A percentile compares a stretch with the other conserved stretches of the same genome.
Evolutionary conservation across 2,797 vertebrate genomes (phyloP).

Genomic region (Tragopan temminckii): DNA sequence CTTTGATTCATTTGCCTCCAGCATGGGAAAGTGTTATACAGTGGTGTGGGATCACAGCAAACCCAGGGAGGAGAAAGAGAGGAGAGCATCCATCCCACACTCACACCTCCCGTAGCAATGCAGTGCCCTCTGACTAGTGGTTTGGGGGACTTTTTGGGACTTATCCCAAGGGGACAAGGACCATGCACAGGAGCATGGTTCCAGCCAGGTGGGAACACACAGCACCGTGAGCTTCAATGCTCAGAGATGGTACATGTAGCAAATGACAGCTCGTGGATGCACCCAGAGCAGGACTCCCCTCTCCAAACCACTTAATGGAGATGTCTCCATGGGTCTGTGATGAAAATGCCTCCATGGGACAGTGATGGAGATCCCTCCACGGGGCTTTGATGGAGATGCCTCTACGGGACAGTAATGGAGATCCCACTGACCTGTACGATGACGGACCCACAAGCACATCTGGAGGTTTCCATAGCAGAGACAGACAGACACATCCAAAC

Average conservation of each 20-base stretch:
- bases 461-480: background rate
- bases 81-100: background rate
- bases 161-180: too few relatives aligned
- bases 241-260: background rate
- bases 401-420: too few relatives aligned
- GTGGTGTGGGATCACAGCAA: background rate
- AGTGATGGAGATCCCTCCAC: too few relatives aligned
- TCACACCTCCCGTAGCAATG: background rate
- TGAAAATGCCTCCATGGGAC: too few relatives aligned
- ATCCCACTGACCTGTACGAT: background rate
- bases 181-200: background rate
- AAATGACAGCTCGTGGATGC: background rate
- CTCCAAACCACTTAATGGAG: accelerated
- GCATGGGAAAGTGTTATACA: background rate
- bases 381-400: too few relatives aligned
- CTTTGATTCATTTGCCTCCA: background rate
- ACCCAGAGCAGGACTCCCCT: accelerated
- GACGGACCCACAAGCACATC: background rate
- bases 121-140: background rate
- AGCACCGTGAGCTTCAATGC: accelerated
- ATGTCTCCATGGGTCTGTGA: too few relatives aligned
- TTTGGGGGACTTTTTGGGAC: background rate
- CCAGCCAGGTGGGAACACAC: background rate
- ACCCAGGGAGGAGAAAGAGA: background rate
- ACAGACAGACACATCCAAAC: background rate